Evolutionary conservation across 2,797 vertebrate genomes (phyloP), one percentile per base, ranked within the genome.

Genomic region (Artibeus lituratus): DNA sequence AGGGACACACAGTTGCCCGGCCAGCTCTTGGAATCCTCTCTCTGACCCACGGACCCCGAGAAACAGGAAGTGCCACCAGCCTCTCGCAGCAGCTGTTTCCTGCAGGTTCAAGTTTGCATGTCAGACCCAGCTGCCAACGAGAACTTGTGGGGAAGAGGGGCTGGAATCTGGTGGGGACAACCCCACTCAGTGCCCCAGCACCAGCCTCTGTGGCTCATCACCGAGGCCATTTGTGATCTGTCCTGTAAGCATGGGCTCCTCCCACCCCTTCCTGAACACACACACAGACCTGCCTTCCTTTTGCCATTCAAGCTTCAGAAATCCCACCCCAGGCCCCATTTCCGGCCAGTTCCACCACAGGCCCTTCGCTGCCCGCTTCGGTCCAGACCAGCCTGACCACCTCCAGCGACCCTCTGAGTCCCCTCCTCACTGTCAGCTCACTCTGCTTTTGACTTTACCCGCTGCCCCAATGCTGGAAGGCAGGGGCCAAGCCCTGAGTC

Each of bases 1-100:
- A 59, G 67, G 82, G 32, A 42, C 67, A 3, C 37, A 19, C 18
- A 18, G 49, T 2, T 39, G 10, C 2, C 18, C 1, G 24, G 26
- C 35, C 15, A 1, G 80, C 14, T 12, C 10, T 21, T 2, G 16
- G 10, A 0, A 0, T 59, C 76, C 15, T 6, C 51, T 29, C 35
- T 44, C 57, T 4, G 24, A 15, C 7, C 47, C 53, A 29, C 2
- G 7, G 7, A 15, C 35, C 72, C 85, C 2, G 1, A 42, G 22
- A 91, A 96, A 39, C 5, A 88, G 94, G 88, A 97, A 96, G 95
- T 26, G 15, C n/a, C 82, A 6, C 22, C 24, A 44, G 69, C 69
- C 49, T 32, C 62, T 14, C 7, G 6, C 7, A 3, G 62, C 57
- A 18, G 44, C 39, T 5, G 62, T 22, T 81, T 90, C 87, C 18